phyloP scores from a whole-genome alignment of 2,797 vertebrate genomes.

The Pangasius sanitwongsei region DNA sequence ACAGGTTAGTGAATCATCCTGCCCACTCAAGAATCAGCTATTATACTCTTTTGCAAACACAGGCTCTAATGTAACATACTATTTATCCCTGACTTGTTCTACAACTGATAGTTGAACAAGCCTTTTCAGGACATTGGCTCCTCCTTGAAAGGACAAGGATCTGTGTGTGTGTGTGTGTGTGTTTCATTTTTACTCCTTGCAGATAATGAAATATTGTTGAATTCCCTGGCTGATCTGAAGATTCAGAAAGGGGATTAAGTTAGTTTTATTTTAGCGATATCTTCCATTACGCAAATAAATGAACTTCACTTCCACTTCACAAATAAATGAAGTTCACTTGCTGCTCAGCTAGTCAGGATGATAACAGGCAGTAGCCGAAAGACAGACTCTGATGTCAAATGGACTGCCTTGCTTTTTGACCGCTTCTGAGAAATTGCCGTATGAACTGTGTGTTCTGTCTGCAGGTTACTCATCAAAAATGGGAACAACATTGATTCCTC shows the following conservation, averaged over 20 bases:
- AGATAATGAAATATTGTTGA: not conserved
- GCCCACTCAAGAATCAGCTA: not conserved
- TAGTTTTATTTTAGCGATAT: not conserved
- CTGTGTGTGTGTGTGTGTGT: not conserved
- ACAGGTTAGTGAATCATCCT: conserved; percentile 78
- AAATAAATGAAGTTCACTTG: not conserved
- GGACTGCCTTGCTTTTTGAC: conserved; percentile 3
- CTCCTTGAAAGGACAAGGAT: not conserved
- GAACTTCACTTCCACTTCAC: not conserved
- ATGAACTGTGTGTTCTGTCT: conserved; percentile 14
- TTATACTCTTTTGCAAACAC: not conserved
- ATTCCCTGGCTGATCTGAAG: not conserved
- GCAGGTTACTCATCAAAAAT: conserved; percentile 92
- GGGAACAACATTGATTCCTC: conserved; percentile 93
- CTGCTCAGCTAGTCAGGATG: not conserved
- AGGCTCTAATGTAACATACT: not conserved
- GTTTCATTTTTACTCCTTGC: not conserved
- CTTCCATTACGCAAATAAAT: not conserved
- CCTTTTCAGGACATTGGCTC: not conserved
- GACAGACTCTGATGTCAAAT: not conserved
- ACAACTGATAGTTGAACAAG: not conserved
- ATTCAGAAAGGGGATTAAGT: not conserved
- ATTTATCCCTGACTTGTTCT: not conserved
- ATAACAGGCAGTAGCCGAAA: conserved; percentile 1
- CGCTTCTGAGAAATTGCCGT: not conserved